Base-by-base conservation (phyloP, 2,113 vertebrate genomes). In the Protomyctophum bolini region DNA sequence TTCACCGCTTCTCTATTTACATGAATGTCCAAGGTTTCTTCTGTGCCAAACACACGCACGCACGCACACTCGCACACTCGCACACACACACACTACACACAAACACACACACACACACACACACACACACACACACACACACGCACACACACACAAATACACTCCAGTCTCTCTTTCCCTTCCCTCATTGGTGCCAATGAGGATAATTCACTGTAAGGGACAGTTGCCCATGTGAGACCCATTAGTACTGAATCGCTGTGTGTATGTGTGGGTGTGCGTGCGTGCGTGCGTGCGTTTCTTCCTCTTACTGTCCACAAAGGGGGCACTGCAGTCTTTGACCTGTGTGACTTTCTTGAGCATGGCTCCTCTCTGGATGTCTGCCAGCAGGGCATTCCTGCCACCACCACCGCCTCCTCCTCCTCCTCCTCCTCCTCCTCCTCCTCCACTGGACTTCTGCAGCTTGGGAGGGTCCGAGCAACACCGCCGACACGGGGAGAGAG, bases 331-430 rank as follows among this genome's bases (percentile, higher is more conserved):
- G 88, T 99, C 98, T 1, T 95, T 96, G 92, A 95, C 94, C 71
- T 97, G 95, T 0, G 92, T 85, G 78, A 98, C 96, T 84, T 95
- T 98, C 58, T 89, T 95, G 1, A 99, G 86, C 58, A 86, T 94
- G 71, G 94, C 83, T 83, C 98, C 97, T 89, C 94, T 96, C 78
- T 97, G 97, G 88, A 99, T 99, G 47, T 98, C 97, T 0, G 95
- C 92, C 77, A 99, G 52, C 54, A 99, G 92, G 0, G 97, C 98
- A 0, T 77, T 94, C 41, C 97, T 94, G 21, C 93, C 89, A 33
- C 94, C 87, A 89, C 94, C 68, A 83, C 94, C 68, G 83, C 91
- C 70, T 88, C 82, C 72, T 83, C 93, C 82, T n/a, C n/a, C n/a
- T n/a, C n/a, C n/a, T n/a, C n/a, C n/a, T n/a, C n/a, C n/a, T n/a